Evolutionary conservation across 2,888 invertebrate genomes (phyloP).

Genomic region (Andrena fulva): DNA sequence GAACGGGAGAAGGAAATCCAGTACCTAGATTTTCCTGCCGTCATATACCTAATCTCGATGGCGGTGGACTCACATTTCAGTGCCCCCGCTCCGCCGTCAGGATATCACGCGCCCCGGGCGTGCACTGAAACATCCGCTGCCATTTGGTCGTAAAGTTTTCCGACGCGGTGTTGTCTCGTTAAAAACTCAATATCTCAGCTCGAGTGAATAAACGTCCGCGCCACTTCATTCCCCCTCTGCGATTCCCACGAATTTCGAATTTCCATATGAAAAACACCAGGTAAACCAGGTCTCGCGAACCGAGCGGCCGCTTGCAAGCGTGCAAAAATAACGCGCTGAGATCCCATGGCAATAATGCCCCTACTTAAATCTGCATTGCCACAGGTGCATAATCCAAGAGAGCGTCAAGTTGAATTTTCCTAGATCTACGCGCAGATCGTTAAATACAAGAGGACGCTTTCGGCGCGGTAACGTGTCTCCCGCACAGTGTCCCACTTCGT

Average conservation of each 20-base stretch:
- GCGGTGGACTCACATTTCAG: slow-evolving; percentile 66
- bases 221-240: not conserved
- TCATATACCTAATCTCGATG: slow-evolving; percentile 73
- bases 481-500: slow-evolving; percentile 16
- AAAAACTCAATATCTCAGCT: slow-evolving; percentile 43
- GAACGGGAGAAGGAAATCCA: slow-evolving; percentile 60
- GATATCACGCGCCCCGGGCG: slow-evolving; percentile 65
- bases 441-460: slow-evolving; percentile 13
- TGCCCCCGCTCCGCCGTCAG: slow-evolving; percentile 47
- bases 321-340: too few species aligned
- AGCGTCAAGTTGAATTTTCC: not conserved
- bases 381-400: not conserved
- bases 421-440: slow-evolving; percentile 8
- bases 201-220: slow-evolving; percentile 27
- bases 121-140: slow-evolving; percentile 63
- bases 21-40: slow-evolving; percentile 68
- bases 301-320: not conserved
- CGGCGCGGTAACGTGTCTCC: slow-evolving; percentile 1
- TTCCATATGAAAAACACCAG: not conserved
- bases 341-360: too few species aligned
- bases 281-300: not conserved
- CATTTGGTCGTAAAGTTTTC: slow-evolving; percentile 62
- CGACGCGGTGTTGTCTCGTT: slow-evolving; percentile 34
- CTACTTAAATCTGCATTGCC: not conserved
- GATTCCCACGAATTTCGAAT: not conserved